A percentile compares a stretch with the other conserved stretches of the same genome.
Evolutionary conservation across 2,888 invertebrate genomes (phyloP).

Genomic region (Andrena flavipes): DNA sequence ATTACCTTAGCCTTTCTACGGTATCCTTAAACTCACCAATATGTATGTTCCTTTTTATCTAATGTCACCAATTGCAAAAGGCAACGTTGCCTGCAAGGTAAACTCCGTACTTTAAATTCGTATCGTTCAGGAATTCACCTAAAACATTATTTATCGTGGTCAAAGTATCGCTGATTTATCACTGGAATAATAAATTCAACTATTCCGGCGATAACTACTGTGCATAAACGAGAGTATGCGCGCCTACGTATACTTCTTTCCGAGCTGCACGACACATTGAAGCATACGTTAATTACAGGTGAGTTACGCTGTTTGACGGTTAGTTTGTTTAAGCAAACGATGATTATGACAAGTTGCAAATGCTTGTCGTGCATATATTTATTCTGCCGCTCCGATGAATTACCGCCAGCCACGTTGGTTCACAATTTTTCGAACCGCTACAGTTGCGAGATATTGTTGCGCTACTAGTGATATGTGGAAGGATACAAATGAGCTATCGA

Average conservation of each 20-base stretch:
- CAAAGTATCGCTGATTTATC: background rate
- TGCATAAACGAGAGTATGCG: background rate
- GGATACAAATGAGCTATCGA: conserved; percentile 48
- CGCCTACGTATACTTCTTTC: background rate
- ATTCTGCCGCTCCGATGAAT: conserved; percentile 7
- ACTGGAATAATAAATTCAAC: background rate
- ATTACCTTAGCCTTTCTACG: too few species aligned
- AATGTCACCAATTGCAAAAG: too few species aligned
- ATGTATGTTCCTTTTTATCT: too few species aligned
- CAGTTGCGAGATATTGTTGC: conserved; percentile 46
- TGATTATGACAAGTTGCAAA: conserved; percentile 16
- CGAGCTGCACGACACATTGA: background rate
- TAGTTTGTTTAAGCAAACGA: conserved; percentile 22
- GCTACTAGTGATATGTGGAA: conserved; percentile 19
- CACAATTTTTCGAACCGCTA: conserved; percentile 2
- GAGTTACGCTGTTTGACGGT: conserved; percentile 16
- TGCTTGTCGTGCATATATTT: conserved; percentile 16
- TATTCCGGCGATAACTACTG: background rate
- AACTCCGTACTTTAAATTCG: too few species aligned
- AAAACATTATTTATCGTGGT: too few species aligned
- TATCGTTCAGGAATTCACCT: too few species aligned
- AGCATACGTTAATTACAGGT: conserved; percentile 1
- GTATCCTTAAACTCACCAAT: too few species aligned
- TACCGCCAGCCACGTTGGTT: background rate
- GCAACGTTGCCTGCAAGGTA: too few species aligned